Conservation (phyloP, 2,113 vertebrate species). For the Gymnorhina tibicen region DNA sequence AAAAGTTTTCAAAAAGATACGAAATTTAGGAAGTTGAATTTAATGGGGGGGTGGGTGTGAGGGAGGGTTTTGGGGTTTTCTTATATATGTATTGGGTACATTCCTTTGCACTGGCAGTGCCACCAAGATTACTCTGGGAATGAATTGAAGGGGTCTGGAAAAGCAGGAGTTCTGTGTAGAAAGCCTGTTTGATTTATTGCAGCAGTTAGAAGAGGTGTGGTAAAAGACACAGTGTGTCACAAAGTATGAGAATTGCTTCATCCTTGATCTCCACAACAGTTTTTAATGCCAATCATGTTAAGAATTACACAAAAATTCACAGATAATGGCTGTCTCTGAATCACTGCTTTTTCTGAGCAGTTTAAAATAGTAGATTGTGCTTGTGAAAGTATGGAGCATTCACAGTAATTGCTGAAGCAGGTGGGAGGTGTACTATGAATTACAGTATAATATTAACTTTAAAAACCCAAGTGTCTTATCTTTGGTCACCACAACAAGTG, state of each 20-base stretch:
- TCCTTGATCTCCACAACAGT: not conserved
- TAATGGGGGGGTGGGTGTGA: not conserved
- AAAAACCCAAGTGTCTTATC: not conserved
- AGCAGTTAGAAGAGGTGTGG: not conserved
- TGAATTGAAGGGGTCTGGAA: not conserved
- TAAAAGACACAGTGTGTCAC: not conserved
- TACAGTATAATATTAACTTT: not conserved
- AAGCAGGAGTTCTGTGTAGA: not conserved
- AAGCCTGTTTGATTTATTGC: not conserved
- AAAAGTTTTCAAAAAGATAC: not conserved
- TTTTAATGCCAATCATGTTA: not conserved
- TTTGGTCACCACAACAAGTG: not conserved
- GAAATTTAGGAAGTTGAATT: not conserved
- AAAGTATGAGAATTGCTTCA: not conserved
- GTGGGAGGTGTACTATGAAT: not conserved
- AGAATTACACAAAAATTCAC: not conserved
- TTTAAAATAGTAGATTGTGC: not conserved
- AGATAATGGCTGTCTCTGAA: not conserved
- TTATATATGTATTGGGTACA: not conserved
- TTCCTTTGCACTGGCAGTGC: not conserved
- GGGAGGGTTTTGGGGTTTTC: not conserved
- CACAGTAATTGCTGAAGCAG: not conserved
- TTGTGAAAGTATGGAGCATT: not conserved
- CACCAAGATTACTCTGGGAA: not conserved
- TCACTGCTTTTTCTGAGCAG: not conserved